Evolutionary conservation across 2,888 invertebrate genomes (phyloP).

Genomic region (Periphyllus acericola): DNA sequence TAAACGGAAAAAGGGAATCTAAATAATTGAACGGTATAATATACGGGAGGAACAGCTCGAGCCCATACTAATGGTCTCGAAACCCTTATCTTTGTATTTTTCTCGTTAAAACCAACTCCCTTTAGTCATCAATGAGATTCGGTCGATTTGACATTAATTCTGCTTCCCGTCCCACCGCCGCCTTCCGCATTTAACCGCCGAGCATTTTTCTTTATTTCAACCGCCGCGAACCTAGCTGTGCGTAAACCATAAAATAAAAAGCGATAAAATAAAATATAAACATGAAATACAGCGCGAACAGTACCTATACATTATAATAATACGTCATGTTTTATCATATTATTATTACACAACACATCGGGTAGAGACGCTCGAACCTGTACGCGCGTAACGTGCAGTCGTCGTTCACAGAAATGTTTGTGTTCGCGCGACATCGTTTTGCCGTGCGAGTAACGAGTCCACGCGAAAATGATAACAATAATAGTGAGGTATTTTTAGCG

Average conservation of each 20-base stretch:
- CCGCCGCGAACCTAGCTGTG: constrained; percentile 15
- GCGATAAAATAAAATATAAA: neutral
- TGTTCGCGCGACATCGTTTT: too few species aligned
- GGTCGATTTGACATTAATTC: constrained; percentile 50
- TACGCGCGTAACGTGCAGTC: too few species aligned
- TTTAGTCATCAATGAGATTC: constrained; percentile 25
- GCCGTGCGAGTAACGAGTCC: too few species aligned
- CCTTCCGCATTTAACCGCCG: constrained; percentile 15
- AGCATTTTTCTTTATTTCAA: neutral
- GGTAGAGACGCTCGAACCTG: neutral
- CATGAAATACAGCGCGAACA: neutral
- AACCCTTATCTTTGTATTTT: constrained; percentile 44
- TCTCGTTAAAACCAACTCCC: constrained; percentile 22
- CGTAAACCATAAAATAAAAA: constrained; percentile 1
- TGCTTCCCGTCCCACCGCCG: neutral
- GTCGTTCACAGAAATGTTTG: too few species aligned
- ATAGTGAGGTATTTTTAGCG: too few species aligned
- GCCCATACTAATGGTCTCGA: constrained; percentile 28
- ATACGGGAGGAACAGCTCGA: neutral
- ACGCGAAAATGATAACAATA: too few species aligned
- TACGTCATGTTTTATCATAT: too few species aligned
- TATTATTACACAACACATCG: too few species aligned
- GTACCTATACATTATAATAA: too few species aligned
- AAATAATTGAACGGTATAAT: constrained; percentile 39
- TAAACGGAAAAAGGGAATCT: constrained; percentile 36